These are phyloP conservation scores for Drosophila yakuba DNA, from an alignment of 1,140 invertebrate species.

Conservation along the genomic window DNA sequence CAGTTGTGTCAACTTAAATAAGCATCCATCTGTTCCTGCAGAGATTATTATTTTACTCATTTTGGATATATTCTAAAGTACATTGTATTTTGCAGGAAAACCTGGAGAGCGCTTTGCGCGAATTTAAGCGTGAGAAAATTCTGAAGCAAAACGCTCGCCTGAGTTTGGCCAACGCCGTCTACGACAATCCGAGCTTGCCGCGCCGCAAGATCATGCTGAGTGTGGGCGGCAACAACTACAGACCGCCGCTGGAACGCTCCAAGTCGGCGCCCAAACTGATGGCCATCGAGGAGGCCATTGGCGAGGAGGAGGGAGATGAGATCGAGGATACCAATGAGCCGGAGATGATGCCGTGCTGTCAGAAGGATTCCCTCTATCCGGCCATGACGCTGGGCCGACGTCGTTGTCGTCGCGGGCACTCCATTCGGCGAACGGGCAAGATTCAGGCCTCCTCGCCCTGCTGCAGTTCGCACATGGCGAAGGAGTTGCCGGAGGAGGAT, in stretches of 20 bases:
- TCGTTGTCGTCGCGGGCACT: slow-evolving; percentile 82
- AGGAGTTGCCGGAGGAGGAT: slow-evolving; percentile 21
- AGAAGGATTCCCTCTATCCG: slow-evolving; percentile 84
- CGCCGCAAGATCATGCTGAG: slow-evolving; percentile 92
- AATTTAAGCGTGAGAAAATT: slow-evolving; percentile 97
- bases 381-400: slow-evolving; percentile 84
- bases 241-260: slow-evolving; percentile 96
- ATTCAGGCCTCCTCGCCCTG: slow-evolving; percentile 47
- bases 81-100: slow-evolving; percentile 85
- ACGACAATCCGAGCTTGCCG: slow-evolving; percentile 93
- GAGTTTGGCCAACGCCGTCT: slow-evolving; percentile 94
- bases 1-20: too few relatives aligned
- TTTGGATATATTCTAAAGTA: too few relatives aligned
- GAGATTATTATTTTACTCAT: too few relatives aligned
- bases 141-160: slow-evolving; percentile 96
- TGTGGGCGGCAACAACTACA: slow-evolving; percentile 92
- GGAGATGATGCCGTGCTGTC: slow-evolving; percentile 82
- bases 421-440: slow-evolving; percentile 79
- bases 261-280: slow-evolving; percentile 97
- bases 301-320: slow-evolving; percentile 91
- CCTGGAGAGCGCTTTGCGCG: slow-evolving; percentile 93
- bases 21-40: neutral
- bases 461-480: slow-evolving; percentile 50
- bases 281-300: slow-evolving; percentile 96
- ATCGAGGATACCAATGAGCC: slow-evolving; percentile 84